phyloP scores from a whole-genome alignment of 2,113 vertebrate species.

The Anguilla rostrata region DNA sequence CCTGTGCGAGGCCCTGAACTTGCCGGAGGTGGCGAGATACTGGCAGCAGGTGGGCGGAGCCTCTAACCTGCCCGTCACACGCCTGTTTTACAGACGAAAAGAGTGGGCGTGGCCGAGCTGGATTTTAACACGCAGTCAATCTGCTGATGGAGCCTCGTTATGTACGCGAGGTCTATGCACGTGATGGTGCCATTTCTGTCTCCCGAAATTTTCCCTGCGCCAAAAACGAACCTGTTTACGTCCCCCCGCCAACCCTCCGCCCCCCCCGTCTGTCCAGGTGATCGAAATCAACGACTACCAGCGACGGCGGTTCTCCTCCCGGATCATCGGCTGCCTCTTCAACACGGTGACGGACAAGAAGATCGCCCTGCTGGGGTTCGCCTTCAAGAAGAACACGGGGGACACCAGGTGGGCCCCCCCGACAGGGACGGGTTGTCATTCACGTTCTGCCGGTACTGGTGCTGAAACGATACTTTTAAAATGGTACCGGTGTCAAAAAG shows the following conservation, averaged over 20 bases:
- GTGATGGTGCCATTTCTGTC: too few relatives aligned
- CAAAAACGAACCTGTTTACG: too few relatives aligned
- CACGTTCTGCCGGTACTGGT: too few relatives aligned
- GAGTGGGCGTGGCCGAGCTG: background rate
- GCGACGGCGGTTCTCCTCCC: conserved; percentile 89
- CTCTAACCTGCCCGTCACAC: background rate
- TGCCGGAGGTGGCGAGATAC: conserved; percentile 93
- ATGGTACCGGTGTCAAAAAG: too few relatives aligned
- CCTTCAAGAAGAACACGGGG: conserved; percentile 98
- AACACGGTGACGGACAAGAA: conserved; percentile 97
- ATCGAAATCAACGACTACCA: conserved; percentile 99
- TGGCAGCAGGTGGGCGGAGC: conserved; percentile 87
- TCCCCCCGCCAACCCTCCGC: too few relatives aligned
- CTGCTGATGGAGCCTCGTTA: background rate
- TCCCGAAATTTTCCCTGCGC: too few relatives aligned
- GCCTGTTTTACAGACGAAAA: background rate
- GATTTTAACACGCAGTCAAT: background rate
- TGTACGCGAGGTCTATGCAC: too few relatives aligned
- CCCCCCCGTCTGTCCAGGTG: conserved; percentile 68
- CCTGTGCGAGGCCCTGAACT: conserved; percentile 92
- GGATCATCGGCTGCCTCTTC: conserved; percentile 95
- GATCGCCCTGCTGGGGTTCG: conserved; percentile 94
- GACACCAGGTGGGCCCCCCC: conserved; percentile 81
- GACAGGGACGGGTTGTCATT: too few relatives aligned
- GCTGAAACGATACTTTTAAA: too few relatives aligned